Conservation (phyloP, 2,113 vertebrate genomes). For the Hemiscyllium ocellatum region DNA sequence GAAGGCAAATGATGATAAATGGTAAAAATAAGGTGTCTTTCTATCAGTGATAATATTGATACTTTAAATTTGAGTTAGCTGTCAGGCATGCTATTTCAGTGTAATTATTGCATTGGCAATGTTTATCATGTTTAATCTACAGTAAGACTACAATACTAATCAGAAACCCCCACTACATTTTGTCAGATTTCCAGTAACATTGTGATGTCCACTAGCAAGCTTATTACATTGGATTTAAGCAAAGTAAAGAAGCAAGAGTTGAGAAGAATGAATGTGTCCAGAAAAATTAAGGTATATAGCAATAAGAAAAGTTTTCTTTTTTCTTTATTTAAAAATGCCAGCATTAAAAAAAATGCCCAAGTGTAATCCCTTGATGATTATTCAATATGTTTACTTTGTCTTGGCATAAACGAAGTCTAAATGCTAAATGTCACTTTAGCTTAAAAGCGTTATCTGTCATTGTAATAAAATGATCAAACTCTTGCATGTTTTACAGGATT, state of each 20-base stretch:
- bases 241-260: neutral
- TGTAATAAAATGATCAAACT: neutral
- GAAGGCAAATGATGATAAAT: neutral
- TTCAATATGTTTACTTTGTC: neutral
- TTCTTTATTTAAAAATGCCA: neutral
- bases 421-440: neutral
- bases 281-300: neutral
- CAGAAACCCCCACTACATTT: neutral
- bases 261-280: neutral
- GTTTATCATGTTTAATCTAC: neutral
- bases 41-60: neutral
- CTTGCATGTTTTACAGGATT: neutral
- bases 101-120: neutral
- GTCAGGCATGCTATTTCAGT: neutral
- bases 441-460: neutral
- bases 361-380: neutral
- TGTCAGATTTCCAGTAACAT: neutral
- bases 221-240: neutral
- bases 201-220: neutral
- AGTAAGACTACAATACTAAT: neutral
- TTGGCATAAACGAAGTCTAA: neutral
- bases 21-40: neutral
- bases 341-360: neutral
- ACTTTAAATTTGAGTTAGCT: neutral
- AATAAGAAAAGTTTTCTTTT: neutral